Conservation (phyloP, 2,888 invertebrate genomes). For the Drosophila austrosaltans region DNA sequence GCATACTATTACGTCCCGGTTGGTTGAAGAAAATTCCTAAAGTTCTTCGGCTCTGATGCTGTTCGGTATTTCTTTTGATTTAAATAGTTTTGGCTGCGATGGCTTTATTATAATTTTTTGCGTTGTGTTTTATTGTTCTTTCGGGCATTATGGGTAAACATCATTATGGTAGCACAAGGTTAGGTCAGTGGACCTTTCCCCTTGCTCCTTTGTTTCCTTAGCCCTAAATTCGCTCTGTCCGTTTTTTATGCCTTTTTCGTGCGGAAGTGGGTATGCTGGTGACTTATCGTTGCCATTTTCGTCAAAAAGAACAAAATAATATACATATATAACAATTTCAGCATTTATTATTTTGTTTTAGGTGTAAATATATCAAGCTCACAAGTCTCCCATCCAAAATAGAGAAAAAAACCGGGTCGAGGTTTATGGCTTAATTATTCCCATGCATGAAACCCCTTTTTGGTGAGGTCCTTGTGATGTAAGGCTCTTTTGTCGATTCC, state of each 20-base stretch:
- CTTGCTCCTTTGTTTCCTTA: not conserved
- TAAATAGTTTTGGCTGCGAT: constrained; percentile 63
- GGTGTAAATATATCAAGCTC: constrained; percentile 80
- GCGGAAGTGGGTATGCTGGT: constrained; percentile 71
- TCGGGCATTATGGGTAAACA: constrained; percentile 44
- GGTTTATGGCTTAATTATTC: constrained; percentile 80
- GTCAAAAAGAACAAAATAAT: constrained; percentile 41
- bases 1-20: constrained; percentile 15
- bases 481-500: constrained; percentile 24
- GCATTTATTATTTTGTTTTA: constrained; percentile 74
- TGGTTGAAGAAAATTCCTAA: constrained; percentile 42
- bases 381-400: constrained; percentile 53
- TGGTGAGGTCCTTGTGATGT: constrained; percentile 44
- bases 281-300: constrained; percentile 76
- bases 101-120: constrained; percentile 42
- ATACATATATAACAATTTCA: constrained; percentile 75
- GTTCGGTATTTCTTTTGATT: constrained; percentile 52
- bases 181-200: constrained; percentile 31
- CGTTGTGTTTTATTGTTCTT: constrained; percentile 19
- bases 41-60: constrained; percentile 36
- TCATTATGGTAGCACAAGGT: constrained; percentile 40
- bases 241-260: constrained; percentile 64
- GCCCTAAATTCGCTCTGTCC: constrained; percentile 19
- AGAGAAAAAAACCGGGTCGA: constrained; percentile 72
- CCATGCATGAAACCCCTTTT: constrained; percentile 69